Percentiles rank a stretch among this genome's conserved stretches.
Evolutionary conservation across 2,113 vertebrate species (phyloP).

Genomic region (Dissostichus mawsoni): DNA sequence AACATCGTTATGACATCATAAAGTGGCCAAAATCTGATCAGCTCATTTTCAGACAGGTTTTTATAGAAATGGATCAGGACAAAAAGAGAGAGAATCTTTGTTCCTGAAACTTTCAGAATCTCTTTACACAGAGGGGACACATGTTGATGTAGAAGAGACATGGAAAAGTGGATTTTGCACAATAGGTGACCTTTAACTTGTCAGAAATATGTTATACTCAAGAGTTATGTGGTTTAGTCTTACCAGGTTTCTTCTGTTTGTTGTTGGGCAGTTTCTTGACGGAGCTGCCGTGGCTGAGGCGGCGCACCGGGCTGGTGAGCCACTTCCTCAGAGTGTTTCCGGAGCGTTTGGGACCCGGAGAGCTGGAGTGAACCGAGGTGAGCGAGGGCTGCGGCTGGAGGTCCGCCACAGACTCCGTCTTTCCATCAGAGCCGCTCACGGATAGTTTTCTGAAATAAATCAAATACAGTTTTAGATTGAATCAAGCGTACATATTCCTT

Average conservation of each 20-base stretch:
- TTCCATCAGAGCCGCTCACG: slow-evolving; percentile 88
- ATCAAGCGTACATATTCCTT: no score
- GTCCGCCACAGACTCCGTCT: slow-evolving; percentile 94
- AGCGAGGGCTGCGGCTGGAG: slow-evolving; percentile 93
- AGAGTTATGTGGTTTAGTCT: not conserved
- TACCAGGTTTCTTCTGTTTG: slow-evolving; percentile 86
- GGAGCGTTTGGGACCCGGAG: slow-evolving; percentile 94
- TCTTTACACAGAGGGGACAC: no score
- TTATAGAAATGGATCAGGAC: no score
- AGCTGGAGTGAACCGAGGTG: slow-evolving; percentile 92
- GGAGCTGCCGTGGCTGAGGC: slow-evolving; percentile 93
- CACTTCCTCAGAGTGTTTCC: slow-evolving; percentile 98
- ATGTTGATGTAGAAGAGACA: no score
- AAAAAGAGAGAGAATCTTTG: no score
- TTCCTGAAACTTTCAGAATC: no score
- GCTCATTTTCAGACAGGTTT: no score
- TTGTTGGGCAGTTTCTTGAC: slow-evolving; percentile 90
- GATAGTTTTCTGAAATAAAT: slow-evolving; percentile 86
- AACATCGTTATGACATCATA: no score
- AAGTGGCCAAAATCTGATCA: no score
- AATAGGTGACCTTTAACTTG: no score
- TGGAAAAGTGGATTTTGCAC: no score
- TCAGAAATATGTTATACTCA: not conserved
- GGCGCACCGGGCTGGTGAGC: slow-evolving; percentile 94
- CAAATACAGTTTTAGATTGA: not conserved